Evolutionary conservation across 2,797 vertebrate genomes (phyloP), one percentile per base, ranked within the genome.

Genomic region (Steatocranus sp.): DNA sequence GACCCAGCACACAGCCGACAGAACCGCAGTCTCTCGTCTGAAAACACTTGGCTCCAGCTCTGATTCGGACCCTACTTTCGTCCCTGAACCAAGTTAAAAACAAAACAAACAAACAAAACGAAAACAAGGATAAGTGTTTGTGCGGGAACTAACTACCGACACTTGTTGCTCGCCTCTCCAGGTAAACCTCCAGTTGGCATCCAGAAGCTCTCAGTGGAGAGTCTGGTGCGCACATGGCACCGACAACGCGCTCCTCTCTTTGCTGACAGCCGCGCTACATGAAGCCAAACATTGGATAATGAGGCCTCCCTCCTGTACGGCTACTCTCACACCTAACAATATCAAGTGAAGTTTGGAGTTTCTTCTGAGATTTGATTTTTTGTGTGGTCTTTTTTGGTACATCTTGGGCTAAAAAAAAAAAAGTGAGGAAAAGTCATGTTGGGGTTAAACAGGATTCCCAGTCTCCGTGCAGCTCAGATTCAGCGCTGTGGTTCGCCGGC

Each of bases 381-480:
- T 11, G 49, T 70, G 41, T 70, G 54, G 15, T 51, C 20, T 49
- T 34, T 79, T 36, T 41, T 76, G 63, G 20, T 43, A 7, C 63
- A 15, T 17, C 50, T 53, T 12, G 43, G 50, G 43, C 5, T 5
- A 63, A 75, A 41, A 63, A 41, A 36, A 36, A 36, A 9, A 36
- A 56, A 38, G 36, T 34, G 20, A 63, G 53, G 6, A 20, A 83
- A 43, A 89, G 87, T 58, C 92, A 99, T 98, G 97, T 93, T 96
- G 93, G 96, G 95, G 89, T 93, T 95, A 80, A 95, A 94, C 80
- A 91, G 94, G 90, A 94, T 93, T 93, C 85, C 95, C 92, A 94
- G 96, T 85, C 91, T 96, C 78, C 94, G 96, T 91, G 95, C 94
- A 82, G 87, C 91, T 86, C 89, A 93, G 83, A 93, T 91, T 84